These are phyloP conservation scores for Odontamblyopus lacepedii DNA, from an alignment of 2,797 vertebrate species.

Conservation along the genomic window DNA sequence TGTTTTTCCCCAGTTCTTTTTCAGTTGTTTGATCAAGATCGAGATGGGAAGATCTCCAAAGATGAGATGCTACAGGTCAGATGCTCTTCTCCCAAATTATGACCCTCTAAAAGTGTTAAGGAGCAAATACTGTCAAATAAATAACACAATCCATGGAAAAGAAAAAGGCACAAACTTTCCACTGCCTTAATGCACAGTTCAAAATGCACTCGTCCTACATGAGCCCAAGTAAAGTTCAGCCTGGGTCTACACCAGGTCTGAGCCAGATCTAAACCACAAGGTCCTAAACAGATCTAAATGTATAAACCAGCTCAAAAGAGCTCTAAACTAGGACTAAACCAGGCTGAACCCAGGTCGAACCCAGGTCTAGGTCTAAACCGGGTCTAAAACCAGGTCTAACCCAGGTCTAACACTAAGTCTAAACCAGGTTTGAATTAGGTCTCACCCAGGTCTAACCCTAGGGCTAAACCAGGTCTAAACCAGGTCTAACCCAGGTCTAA, in stretches of 20 bases:
- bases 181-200: too few species aligned
- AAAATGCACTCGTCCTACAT: too few species aligned
- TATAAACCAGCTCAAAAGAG: too few species aligned
- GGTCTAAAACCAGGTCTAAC: neutral
- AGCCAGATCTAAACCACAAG: neutral
- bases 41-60: conserved; percentile 83
- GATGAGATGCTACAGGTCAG: conserved; percentile 81
- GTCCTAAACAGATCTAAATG: neutral
- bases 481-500: too few species aligned
- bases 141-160: too few species aligned
- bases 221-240: too few species aligned
- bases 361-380: neutral
- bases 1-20: conserved; percentile 76
- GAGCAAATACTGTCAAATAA: too few species aligned
- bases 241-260: too few species aligned
- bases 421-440: neutral
- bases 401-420: neutral
- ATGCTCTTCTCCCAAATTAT: neutral
- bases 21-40: conserved; percentile 81
- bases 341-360: neutral
- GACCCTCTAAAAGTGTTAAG: too few species aligned
- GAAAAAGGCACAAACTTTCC: too few species aligned
- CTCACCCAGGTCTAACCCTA: too few species aligned
- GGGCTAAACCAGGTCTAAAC: neutral
- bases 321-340: neutral